Conservation (phyloP, 2,888 invertebrate genomes). For the Apotomis capreana region DNA sequence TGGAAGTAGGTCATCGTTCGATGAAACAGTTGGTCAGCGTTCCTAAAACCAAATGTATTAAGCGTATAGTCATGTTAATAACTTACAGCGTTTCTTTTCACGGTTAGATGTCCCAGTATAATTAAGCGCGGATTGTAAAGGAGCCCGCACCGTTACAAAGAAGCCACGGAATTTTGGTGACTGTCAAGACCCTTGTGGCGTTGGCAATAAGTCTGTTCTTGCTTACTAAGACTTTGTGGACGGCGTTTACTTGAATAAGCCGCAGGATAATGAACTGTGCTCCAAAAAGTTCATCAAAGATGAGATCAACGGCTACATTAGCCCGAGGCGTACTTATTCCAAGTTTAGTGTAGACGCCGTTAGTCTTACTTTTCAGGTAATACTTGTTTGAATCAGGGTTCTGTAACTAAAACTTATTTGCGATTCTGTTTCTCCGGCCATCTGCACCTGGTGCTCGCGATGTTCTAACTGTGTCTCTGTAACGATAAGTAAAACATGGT, state of each 20-base stretch:
- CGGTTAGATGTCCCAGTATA: conserved; percentile 11
- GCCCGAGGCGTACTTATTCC: conserved; percentile 16
- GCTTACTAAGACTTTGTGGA: not conserved
- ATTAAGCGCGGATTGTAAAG: conserved; percentile 33
- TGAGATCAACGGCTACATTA: conserved; percentile 22
- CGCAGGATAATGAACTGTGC: conserved; percentile 38
- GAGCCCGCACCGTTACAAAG: conserved; percentile 31
- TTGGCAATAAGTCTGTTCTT: not conserved
- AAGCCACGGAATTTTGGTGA: not conserved
- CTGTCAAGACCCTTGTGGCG: not conserved
- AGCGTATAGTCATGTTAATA: conserved; percentile 2
- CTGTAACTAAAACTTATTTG: not conserved
- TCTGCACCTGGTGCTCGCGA: not conserved
- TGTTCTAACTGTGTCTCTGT: not conserved
- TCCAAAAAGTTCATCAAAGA: conserved; percentile 35
- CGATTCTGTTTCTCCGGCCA: not conserved
- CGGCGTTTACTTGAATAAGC: conserved; percentile 1
- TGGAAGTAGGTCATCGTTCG: conserved; percentile 70
- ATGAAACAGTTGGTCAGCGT: conserved; percentile 57
- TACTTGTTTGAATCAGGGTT: not conserved
- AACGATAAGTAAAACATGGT: not conserved
- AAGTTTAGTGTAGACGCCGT: conserved; percentile 22
- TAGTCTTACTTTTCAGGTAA: conserved; percentile 6
- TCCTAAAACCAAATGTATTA: conserved; percentile 12
- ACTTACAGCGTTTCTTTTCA: conserved; percentile 6